A percentile compares a stretch with the other conserved stretches of the same genome.
Conservation (phyloP, 2,113 vertebrate genomes). For the Cepphus grylle region DNA sequence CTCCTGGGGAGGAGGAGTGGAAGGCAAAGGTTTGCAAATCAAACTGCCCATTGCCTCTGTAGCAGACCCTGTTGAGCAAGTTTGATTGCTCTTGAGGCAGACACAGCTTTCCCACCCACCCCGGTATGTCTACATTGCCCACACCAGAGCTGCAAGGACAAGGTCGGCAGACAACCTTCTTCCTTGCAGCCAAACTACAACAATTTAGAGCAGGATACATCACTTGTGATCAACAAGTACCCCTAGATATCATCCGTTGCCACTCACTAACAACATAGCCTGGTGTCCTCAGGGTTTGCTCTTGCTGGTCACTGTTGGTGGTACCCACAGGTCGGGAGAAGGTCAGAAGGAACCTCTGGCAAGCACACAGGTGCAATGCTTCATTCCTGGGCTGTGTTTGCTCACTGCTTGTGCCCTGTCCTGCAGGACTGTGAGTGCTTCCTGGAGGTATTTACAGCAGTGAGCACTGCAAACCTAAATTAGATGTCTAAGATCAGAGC, state of each 20-base stretch:
- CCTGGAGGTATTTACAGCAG: not conserved
- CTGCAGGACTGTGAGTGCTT: not conserved
- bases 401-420: not conserved
- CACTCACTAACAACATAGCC: not conserved
- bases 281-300: not conserved
- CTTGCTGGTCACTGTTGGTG: not conserved
- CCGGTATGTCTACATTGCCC: not conserved
- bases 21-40: not conserved
- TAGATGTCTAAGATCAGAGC: not conserved
- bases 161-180: not conserved
- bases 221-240: not conserved
- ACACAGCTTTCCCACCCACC: not conserved
- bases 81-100: not conserved
- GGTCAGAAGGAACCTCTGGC: not conserved
- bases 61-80: not conserved
- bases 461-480: not conserved
- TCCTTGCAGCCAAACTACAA: not conserved
- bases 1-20: not conserved
- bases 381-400: not conserved
- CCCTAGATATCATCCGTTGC: not conserved
- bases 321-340: not conserved
- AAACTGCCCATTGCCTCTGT: not conserved
- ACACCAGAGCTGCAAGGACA: not conserved
- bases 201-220: not conserved
- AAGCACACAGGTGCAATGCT: rapidly evolving